These are phyloP conservation scores for Allolobophora icterica DNA, from an alignment of 2,888 invertebrate genomes.

Conservation along the genomic window DNA sequence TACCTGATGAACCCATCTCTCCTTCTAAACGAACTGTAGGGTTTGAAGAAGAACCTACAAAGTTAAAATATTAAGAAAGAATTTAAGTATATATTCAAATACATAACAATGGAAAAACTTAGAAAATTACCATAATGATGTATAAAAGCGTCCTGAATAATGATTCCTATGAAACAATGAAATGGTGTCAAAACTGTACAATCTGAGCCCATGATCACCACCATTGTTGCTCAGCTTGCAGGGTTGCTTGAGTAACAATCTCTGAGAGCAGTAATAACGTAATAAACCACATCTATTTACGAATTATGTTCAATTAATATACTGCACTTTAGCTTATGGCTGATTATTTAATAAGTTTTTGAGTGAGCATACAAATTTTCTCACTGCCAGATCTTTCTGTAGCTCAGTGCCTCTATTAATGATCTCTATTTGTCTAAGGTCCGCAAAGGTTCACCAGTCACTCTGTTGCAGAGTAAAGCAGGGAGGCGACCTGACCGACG, in stretches of 20 bases:
- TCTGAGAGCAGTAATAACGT: background rate
- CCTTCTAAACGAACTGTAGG: background rate
- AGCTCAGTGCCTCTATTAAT: too few species aligned
- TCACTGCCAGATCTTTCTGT: too few species aligned
- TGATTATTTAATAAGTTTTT: too few species aligned
- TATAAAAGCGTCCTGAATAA: background rate
- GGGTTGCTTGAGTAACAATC: background rate
- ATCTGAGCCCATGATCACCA: background rate
- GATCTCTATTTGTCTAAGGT: too few species aligned
- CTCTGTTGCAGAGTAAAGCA: too few species aligned
- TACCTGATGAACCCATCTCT: background rate
- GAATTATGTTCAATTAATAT: too few species aligned
- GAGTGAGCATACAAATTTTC: too few species aligned
- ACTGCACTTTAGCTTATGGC: background rate
- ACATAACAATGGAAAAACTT: background rate
- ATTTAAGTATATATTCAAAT: too few species aligned
- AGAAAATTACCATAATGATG: background rate
- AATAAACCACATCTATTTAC: background rate
- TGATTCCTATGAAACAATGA: too few species aligned
- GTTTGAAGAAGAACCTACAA: background rate
- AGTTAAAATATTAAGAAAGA: background rate
- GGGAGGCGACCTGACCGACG: too few species aligned
- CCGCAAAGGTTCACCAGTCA: too few species aligned
- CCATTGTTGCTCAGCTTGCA: background rate
- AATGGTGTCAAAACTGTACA: background rate